Evolutionary conservation across 2,888 invertebrate genomes (phyloP).

Genomic region (Thera obeliscata): DNA sequence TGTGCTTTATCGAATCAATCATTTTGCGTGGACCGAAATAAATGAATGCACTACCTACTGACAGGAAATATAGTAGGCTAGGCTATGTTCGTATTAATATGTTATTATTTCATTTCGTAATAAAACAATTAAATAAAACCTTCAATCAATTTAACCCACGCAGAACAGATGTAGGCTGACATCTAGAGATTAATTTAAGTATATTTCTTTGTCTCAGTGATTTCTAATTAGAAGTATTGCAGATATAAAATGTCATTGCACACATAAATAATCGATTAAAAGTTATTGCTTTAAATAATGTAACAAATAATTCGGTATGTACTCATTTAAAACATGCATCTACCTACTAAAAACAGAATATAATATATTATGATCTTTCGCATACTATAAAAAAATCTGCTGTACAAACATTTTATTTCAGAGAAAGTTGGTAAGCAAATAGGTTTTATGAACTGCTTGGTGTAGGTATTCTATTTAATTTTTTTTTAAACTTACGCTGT

Average conservation of each 20-base stretch:
- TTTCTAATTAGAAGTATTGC: constrained; percentile 28
- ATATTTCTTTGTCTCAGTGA: constrained; percentile 25
- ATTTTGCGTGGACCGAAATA: too few relatives aligned
- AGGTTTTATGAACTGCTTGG: too few relatives aligned
- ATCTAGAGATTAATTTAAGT: constrained; percentile 13
- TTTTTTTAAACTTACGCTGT: too few relatives aligned
- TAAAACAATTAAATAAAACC: constrained; percentile 20
- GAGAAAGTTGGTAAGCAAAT: too few relatives aligned
- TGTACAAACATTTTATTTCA: too few relatives aligned
- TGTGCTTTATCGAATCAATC: too few relatives aligned
- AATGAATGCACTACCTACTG: too few relatives aligned
- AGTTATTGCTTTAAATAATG: constrained; percentile 18
- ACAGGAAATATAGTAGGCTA: too few relatives aligned
- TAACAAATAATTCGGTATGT: constrained; percentile 2
- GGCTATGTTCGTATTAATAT: not conserved
- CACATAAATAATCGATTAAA: constrained; percentile 26
- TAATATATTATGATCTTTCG: too few relatives aligned
- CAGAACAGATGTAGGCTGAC: constrained; percentile 22
- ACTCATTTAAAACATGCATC: constrained; percentile 1
- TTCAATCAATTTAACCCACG: constrained; percentile 48
- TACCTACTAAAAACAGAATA: not conserved
- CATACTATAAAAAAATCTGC: too few relatives aligned
- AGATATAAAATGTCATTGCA: constrained; percentile 25
- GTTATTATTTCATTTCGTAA: not conserved
- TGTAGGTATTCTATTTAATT: too few relatives aligned